Conservation (phyloP, 2,888 invertebrate genomes). For the Alentia gelatinosa region DNA sequence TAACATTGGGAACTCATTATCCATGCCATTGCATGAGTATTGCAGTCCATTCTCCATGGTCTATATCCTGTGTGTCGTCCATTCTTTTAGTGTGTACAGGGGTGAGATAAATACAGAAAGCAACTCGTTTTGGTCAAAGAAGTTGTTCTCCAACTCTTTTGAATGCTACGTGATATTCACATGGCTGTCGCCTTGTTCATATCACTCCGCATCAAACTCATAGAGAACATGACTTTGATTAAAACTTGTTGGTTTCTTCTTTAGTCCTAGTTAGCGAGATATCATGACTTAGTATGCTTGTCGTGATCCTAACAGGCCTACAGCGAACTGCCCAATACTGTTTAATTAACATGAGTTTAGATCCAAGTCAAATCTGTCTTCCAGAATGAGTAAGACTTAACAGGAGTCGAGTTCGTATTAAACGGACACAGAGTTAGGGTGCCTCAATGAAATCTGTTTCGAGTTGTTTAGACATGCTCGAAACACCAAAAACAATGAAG, state of each 20-base stretch:
- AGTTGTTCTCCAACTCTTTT: background rate
- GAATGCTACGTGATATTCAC: too few species aligned
- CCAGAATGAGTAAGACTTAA: background rate
- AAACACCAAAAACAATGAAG: too few species aligned
- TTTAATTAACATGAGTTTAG: background rate
- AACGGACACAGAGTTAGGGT: too few species aligned
- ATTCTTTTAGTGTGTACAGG: too few species aligned
- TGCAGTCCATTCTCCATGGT: too few species aligned
- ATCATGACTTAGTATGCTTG: background rate
- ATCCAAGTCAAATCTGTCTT: background rate
- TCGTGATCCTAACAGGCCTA: background rate
- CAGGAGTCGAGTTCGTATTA: background rate
- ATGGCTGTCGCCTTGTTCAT: too few species aligned
- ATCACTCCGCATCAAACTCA: background rate
- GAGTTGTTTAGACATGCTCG: background rate
- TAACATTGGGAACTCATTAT: too few species aligned
- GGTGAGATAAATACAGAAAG: too few species aligned
- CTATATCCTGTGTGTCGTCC: too few species aligned
- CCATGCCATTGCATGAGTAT: too few species aligned
- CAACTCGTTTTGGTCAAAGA: too few species aligned
- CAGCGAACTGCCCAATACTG: background rate
- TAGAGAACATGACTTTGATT: background rate
- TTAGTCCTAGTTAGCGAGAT: background rate
- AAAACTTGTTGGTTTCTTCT: background rate
- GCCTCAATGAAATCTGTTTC: background rate